A percentile compares a stretch with the other conserved stretches of the same genome.
Evolutionary conservation across 2,113 vertebrate genomes (phyloP).

Genomic region (Fukomys damarensis): DNA sequence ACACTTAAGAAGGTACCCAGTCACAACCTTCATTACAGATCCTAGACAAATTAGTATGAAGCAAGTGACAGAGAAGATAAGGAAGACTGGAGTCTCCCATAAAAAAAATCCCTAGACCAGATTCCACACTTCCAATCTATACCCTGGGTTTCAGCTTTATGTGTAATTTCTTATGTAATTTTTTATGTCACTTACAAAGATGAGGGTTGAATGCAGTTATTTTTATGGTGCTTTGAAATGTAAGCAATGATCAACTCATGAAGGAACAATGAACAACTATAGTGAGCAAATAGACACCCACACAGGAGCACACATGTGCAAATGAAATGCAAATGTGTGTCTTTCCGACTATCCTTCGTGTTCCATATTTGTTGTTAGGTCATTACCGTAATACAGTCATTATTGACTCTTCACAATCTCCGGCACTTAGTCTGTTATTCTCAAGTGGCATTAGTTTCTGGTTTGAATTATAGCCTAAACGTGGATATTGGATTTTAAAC

Average conservation of each 20-base stretch:
- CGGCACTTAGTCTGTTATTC: neutral
- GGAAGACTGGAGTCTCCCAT: neutral
- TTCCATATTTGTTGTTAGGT: neutral
- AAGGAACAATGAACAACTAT: neutral
- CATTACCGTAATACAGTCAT: neutral
- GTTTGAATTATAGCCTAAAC: neutral
- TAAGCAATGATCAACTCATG: neutral
- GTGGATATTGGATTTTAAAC: neutral
- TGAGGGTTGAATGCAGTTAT: neutral
- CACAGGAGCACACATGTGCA: rapidly evolving
- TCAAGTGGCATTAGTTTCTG: neutral
- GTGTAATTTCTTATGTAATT: neutral
- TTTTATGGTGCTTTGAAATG: neutral
- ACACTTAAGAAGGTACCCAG: neutral
- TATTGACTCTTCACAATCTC: neutral
- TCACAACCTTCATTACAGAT: neutral
- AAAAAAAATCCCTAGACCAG: too few species aligned
- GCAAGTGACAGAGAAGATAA: neutral
- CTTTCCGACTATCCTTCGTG: neutral
- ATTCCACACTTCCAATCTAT: neutral
- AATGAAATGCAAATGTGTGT: neutral
- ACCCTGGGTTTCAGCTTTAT: neutral
- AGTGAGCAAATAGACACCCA: neutral
- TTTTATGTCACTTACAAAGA: neutral
- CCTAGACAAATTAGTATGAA: neutral